phyloP scores from a whole-genome alignment of 2,113 vertebrate genomes.

The Polypterus bichir region DNA sequence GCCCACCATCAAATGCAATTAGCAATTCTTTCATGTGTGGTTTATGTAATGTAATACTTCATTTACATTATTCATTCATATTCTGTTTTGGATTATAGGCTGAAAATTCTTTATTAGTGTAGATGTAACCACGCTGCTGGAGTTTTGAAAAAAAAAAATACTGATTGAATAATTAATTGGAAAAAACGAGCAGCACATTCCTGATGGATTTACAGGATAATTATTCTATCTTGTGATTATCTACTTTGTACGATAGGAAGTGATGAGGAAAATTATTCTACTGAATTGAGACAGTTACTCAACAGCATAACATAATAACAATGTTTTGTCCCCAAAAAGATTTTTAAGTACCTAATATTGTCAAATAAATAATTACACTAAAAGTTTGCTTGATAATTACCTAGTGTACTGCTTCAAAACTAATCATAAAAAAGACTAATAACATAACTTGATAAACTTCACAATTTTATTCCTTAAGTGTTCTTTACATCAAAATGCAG shows the following conservation, averaged over 20 bases:
- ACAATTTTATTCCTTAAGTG: too few species aligned
- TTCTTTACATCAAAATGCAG: too few species aligned
- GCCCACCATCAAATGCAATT: constrained; percentile 98
- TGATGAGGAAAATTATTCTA: constrained; percentile 58
- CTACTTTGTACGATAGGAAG: constrained; percentile 79
- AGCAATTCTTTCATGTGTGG: constrained; percentile 97
- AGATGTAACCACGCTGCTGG: constrained; percentile 89
- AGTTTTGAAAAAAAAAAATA: constrained; percentile 80
- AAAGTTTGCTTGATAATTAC: constrained; percentile 19
- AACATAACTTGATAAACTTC: too few species aligned
- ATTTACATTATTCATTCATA: constrained; percentile 99
- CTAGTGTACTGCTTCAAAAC: too few species aligned
- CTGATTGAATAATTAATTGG: constrained; percentile 95
- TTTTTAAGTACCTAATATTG: constrained; percentile 29
- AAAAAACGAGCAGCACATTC: constrained; percentile 86
- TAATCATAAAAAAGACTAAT: too few species aligned
- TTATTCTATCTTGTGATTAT: constrained; percentile 94
- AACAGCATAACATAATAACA: constrained; percentile 51
- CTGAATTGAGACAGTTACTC: constrained; percentile 59
- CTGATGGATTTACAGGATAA: constrained; percentile 96
- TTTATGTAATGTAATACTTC: constrained; percentile 99
- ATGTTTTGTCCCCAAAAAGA: constrained; percentile 43
- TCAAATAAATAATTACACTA: constrained; percentile 25
- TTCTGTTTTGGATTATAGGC: constrained; percentile 95
- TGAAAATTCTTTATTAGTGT: constrained; percentile 94